Conservation (phyloP, 2,888 invertebrate species). For the Lasioglossum oenotherae region DNA sequence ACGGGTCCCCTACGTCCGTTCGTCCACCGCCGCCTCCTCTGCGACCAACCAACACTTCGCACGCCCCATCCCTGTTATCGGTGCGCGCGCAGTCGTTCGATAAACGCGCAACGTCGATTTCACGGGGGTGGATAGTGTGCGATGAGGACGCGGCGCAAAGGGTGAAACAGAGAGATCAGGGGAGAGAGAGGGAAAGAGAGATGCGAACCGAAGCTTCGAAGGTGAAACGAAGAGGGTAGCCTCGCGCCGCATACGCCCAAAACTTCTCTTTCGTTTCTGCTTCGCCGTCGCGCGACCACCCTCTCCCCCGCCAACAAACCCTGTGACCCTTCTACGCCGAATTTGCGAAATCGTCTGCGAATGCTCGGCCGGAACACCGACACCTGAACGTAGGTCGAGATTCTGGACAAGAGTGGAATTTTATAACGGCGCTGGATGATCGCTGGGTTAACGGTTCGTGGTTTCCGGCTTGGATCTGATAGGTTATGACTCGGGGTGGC, state of each 20-base stretch:
- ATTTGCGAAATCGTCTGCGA: conserved; percentile 39
- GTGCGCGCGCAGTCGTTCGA: conserved; percentile 84
- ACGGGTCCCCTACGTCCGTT: conserved; percentile 39
- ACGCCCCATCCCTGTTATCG: conserved; percentile 75
- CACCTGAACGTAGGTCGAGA: conserved; percentile 69
- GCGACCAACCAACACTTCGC: conserved; percentile 76
- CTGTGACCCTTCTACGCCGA: not conserved
- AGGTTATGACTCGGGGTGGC: not conserved
- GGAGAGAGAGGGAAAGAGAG: conserved; percentile 24
- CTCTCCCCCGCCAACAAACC: not conserved
- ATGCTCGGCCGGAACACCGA: conserved; percentile 50
- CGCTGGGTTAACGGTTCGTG: not conserved
- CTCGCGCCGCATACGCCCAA: conserved; percentile 57
- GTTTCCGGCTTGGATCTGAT: not conserved
- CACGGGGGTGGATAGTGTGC: conserved; percentile 64
- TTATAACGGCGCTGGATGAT: not conserved
- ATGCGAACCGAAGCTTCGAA: conserved; percentile 28
- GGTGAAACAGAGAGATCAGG: conserved; percentile 31
- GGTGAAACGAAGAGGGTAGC: conserved; percentile 46
- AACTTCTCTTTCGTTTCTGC: conserved; percentile 54
- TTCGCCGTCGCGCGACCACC: conserved; percentile 16
- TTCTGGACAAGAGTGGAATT: conserved; percentile 38
- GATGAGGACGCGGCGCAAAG: not conserved
- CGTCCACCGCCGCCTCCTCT: conserved; percentile 67
- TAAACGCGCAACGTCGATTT: conserved; percentile 82